phyloP scores from a whole-genome alignment of 2,797 vertebrate genomes.

The Clarias laeviceps region DNA sequence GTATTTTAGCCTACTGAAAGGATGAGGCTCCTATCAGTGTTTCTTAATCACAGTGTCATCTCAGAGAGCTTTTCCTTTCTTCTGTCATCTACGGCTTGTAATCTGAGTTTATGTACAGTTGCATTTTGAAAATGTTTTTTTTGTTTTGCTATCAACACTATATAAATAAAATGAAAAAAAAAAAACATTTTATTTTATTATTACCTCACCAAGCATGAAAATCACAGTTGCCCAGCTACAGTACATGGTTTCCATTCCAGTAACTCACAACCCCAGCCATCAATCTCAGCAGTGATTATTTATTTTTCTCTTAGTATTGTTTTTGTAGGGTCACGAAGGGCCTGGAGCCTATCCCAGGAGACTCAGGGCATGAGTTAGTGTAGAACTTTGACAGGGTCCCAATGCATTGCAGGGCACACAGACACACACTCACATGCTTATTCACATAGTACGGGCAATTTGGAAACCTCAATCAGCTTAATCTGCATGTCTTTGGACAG shows the following conservation, averaged over 20 bases:
- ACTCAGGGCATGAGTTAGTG: no score
- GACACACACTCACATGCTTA: no score
- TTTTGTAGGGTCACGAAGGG: not conserved
- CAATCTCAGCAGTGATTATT: not conserved
- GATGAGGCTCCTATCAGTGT: not conserved
- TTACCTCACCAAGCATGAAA: not conserved
- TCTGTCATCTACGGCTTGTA: not conserved
- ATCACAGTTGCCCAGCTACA: constrained; percentile 1
- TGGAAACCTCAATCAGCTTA: no score
- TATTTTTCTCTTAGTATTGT: not conserved
- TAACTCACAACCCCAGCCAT: not conserved
- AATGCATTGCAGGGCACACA: no score
- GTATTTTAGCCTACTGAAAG: not conserved
- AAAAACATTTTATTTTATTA: not conserved
- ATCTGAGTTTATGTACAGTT: not conserved
- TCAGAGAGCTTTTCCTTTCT: not conserved
- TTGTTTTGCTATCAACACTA: not conserved
- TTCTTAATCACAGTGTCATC: not conserved
- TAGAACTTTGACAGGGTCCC: no score
- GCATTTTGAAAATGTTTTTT: not conserved
- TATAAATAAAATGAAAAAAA: not conserved
- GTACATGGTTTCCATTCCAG: not conserved
- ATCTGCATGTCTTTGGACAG: no score
- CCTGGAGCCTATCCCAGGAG: not conserved
- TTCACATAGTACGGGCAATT: no score